Conservation (phyloP, 53 echinoderm and acorn worm genomes). For the Paelopatides confundens region DNA sequence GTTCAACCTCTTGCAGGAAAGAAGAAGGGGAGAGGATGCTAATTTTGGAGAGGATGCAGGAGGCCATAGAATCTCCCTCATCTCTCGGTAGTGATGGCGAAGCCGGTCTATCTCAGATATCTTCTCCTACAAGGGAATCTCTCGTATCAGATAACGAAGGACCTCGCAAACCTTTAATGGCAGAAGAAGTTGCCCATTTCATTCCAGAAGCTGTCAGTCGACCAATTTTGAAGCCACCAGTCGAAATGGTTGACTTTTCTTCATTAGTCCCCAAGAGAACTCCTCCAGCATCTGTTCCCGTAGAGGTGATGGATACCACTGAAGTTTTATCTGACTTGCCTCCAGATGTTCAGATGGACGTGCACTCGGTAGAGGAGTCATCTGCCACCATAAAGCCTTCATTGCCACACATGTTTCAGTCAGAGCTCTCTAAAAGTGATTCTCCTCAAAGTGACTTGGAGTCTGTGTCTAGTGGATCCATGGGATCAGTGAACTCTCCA, state of each 20-base stretch:
- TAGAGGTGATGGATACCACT: slow-evolving; percentile 64
- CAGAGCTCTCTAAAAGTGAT: slow-evolving; percentile 50
- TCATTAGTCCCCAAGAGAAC: slow-evolving; percentile 68
- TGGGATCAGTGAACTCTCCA: slow-evolving; percentile 73
- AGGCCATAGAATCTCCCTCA: slow-evolving; percentile 29
- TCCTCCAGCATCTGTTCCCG: slow-evolving; percentile 46
- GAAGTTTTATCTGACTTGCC: background rate
- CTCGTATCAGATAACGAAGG: slow-evolving; percentile 51
- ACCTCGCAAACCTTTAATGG: slow-evolving; percentile 60
- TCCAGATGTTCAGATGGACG: background rate
- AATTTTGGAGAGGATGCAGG: slow-evolving; percentile 88
- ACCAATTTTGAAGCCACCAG: slow-evolving; percentile 69
- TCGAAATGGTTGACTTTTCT: slow-evolving; percentile 61
- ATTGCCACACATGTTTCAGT: slow-evolving; percentile 37
- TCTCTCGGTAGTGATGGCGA: slow-evolving; percentile 55
- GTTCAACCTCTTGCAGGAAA: slow-evolving; percentile 68
- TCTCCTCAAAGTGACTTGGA: slow-evolving; percentile 88
- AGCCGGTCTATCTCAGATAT: background rate
- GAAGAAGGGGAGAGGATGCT: slow-evolving; percentile 90
- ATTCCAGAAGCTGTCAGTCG: slow-evolving; percentile 76
- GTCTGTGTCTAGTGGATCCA: slow-evolving; percentile 65
- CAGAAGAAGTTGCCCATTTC: slow-evolving; percentile 66
- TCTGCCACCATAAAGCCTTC: background rate
- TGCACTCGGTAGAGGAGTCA: background rate
- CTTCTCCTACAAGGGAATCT: background rate